Conservation (phyloP, 2,888 invertebrate species). For the Eupelmus urozonus region DNA sequence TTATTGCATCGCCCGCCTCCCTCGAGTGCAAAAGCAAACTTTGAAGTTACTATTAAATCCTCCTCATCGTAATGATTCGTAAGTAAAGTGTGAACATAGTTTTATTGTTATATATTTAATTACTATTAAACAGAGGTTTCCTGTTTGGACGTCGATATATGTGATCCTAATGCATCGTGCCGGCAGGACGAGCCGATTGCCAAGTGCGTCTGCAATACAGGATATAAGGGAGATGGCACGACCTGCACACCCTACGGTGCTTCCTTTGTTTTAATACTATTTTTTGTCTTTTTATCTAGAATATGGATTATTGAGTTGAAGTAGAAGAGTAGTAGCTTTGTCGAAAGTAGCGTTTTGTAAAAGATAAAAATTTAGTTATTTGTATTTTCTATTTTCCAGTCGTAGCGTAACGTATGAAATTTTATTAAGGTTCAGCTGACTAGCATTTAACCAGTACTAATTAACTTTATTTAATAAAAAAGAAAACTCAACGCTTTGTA, state of each 20-base stretch:
- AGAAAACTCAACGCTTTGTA: too few species aligned
- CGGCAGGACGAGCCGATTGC: constrained; percentile 82
- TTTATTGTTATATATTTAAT: constrained; percentile 48
- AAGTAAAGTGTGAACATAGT: constrained; percentile 18
- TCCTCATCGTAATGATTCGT: too few species aligned
- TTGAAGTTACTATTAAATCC: background rate
- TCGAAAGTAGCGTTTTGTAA: too few species aligned
- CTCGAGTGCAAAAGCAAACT: background rate
- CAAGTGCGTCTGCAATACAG: constrained; percentile 88
- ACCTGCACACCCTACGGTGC: constrained; percentile 79
- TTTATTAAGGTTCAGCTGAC: too few species aligned
- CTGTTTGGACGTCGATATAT: constrained; percentile 81
- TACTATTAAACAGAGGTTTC: constrained; percentile 77
- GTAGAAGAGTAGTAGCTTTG: too few species aligned
- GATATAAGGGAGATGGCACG: constrained; percentile 89
- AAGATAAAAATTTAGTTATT: too few species aligned
- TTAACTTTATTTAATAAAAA: too few species aligned
- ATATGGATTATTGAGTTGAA: too few species aligned
- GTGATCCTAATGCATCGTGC: constrained; percentile 88
- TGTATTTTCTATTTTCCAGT: too few species aligned
- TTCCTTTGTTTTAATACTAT: constrained; percentile 61
- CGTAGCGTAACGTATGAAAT: too few species aligned
- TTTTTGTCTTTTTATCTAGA: background rate
- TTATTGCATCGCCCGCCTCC: background rate
- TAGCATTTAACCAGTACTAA: too few species aligned